Conservation (phyloP, 1,140 invertebrate species). For the Orius laevigatus region DNA sequence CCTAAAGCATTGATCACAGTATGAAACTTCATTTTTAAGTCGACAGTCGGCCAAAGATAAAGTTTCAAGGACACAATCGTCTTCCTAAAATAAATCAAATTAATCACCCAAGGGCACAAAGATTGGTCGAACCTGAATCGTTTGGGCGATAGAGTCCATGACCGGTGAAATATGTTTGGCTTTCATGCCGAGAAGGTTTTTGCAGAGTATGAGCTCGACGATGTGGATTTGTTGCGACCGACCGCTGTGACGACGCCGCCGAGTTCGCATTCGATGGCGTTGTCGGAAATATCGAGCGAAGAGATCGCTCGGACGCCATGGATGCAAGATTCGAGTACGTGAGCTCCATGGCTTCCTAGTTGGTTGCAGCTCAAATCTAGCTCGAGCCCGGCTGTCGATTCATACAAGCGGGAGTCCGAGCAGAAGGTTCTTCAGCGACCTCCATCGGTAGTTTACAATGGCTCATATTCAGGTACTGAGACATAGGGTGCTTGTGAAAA, state of each 20-base stretch:
- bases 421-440: conserved; percentile 76
- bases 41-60: conserved; percentile 69
- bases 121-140: conserved; percentile 41
- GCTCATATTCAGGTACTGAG: conserved; percentile 74
- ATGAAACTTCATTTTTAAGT: conserved; percentile 59
- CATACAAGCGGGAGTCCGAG: conserved; percentile 81
- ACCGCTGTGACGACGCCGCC: conserved; percentile 70
- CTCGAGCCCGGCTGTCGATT: conserved; percentile 68
- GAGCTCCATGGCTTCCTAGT: conserved; percentile 65
- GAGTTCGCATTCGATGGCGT: conserved; percentile 81
- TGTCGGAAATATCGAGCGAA: conserved; percentile 82
- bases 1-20: conserved; percentile 74
- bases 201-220: conserved; percentile 56
- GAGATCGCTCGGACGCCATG: conserved; percentile 74
- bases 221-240: conserved; percentile 82
- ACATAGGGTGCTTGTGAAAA: conserved; percentile 78
- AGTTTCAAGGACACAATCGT: conserved; percentile 59
- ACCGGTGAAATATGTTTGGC: conserved; percentile 61
- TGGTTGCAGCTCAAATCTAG: conserved; percentile 79
- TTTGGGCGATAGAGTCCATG: conserved; percentile 65
- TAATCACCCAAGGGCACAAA: conserved; percentile 10
- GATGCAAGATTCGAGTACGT: conserved; percentile 81
- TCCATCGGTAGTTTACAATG: conserved; percentile 80
- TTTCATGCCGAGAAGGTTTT: conserved; percentile 47
- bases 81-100: conserved; percentile 35